Base-by-base conservation (phyloP, 2,888 invertebrate species). In the Cantharis flavilabris region DNA sequence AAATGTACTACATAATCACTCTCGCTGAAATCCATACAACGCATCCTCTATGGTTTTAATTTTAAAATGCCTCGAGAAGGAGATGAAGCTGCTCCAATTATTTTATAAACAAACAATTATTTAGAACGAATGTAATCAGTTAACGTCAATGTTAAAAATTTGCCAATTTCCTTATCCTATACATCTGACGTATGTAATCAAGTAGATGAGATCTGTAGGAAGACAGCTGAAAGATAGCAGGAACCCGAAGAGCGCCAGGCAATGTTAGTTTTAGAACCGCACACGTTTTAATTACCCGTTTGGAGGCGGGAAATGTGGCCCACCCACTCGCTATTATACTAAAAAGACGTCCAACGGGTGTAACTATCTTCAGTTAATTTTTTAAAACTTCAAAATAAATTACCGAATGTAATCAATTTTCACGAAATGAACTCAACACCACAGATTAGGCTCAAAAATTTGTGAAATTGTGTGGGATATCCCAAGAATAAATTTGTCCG, bases 191-290 rank as follows among this genome's bases (percentile, higher is more conserved):
- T 71, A 28, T 69, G 30, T 70, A 72, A 76, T 79, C 77, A 72
- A 33, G 49, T 73, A 76, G 79, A 77, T 75, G 73, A 67, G 72
- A 76, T 75, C 76, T 78, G 33, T 30, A 62, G 72, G 80, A 76
- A 74, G 78, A 78, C 80, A 80, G 78, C 72, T 80, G 80, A 80
- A 73, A 73, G 76, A 80, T 80, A 64, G 76, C 72, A 71, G 72
- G 75, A 72, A n/a, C 26, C 23, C 26, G 20, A 71, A 74, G 33
- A 70, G 76, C 70, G 76, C 70, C 69, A 72, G 64, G 75, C 77
- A 26, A 77, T 79, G 79, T 79, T 80, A 76, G 76, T 78, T 80
- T 77, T 76, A 79, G 76, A 78, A 75, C 73, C 30, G 72, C 77
- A 70, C 77, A 62, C 33, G 75, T 75, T 76, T 78, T 79, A 79